phyloP scores from a whole-genome alignment of 2,797 vertebrate genomes.

The Microctenopoma stevenorrisi region DNA sequence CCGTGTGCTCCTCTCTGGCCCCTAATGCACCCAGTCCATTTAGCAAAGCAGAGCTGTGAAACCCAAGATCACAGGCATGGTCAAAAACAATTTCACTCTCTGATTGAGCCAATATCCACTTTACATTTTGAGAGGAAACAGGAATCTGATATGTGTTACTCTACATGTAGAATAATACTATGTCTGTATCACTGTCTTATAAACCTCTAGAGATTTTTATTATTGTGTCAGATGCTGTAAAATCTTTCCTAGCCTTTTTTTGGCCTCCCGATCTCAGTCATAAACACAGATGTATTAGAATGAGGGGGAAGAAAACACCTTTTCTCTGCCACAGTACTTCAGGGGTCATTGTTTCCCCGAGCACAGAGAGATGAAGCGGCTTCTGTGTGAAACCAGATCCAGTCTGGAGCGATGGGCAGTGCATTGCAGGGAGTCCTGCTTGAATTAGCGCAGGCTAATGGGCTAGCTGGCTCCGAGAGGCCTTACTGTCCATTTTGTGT shows the following conservation, averaged over 20 bases:
- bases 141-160: conserved; percentile 40
- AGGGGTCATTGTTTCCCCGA: conserved; percentile 49
- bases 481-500: conserved; percentile 75
- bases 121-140: conserved; percentile 55
- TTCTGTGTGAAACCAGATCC: conserved; percentile 75
- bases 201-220: conserved; percentile 8
- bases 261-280: conserved; percentile 14
- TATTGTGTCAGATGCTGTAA: background rate
- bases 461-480: conserved; percentile 74
- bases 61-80: conserved; percentile 75
- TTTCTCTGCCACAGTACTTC: conserved; percentile 24
- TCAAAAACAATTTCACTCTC: conserved; percentile 77
- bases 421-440: conserved; percentile 57
- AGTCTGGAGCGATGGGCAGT: conserved; percentile 67
- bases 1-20: conserved; percentile 59
- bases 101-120: conserved; percentile 72
- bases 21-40: conserved; percentile 78
- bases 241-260: background rate
- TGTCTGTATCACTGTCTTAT: background rate
- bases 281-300: conserved; percentile 1
- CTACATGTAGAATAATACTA: background rate
- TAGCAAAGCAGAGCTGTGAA: conserved; percentile 75
- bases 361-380: conserved; percentile 53
- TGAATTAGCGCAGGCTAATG: conserved; percentile 77
- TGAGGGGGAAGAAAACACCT: conserved; percentile 13